phyloP scores from a whole-genome alignment of 2,113 vertebrate genomes.

The Chinchilla lanigera region DNA sequence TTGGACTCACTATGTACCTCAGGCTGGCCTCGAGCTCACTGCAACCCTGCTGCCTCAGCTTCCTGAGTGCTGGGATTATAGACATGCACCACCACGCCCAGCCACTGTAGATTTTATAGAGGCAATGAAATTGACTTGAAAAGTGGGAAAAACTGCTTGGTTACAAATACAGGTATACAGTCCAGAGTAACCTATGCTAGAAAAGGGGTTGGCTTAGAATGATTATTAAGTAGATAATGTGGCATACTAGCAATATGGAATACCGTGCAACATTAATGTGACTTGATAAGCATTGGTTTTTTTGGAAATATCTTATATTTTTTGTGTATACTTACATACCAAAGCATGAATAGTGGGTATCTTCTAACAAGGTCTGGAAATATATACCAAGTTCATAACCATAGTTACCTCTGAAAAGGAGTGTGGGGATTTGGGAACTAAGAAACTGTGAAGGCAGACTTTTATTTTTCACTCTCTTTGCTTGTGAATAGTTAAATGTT shows the following conservation, averaged over 20 bases:
- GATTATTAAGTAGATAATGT: neutral
- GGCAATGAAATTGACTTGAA: conserved; percentile 39
- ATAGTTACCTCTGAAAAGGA: conserved; percentile 25
- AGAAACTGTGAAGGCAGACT: neutral
- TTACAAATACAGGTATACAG: neutral
- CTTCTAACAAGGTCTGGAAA: conserved; percentile 22
- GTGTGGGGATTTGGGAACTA: neutral
- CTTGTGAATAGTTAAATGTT: conserved; percentile 42
- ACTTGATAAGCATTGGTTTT: neutral
- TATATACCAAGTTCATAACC: neutral
- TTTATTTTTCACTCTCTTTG: conserved; percentile 45
- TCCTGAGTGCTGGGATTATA: neutral
- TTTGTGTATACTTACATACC: neutral
- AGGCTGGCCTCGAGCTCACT: neutral
- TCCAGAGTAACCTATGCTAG: neutral
- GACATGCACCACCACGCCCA: neutral
- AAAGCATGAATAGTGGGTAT: conserved; percentile 14
- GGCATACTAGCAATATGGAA: neutral
- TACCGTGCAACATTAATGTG: neutral
- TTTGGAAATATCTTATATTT: neutral
- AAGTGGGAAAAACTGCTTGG: neutral
- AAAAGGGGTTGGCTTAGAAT: neutral
- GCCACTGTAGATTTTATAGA: neutral
- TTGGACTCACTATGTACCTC: neutral
- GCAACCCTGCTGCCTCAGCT: neutral